A percentile compares a stretch with the other conserved stretches of the same genome.
Evolutionary conservation across 1,140 invertebrate genomes (phyloP).

Genomic region (Tenebrio molitor): DNA sequence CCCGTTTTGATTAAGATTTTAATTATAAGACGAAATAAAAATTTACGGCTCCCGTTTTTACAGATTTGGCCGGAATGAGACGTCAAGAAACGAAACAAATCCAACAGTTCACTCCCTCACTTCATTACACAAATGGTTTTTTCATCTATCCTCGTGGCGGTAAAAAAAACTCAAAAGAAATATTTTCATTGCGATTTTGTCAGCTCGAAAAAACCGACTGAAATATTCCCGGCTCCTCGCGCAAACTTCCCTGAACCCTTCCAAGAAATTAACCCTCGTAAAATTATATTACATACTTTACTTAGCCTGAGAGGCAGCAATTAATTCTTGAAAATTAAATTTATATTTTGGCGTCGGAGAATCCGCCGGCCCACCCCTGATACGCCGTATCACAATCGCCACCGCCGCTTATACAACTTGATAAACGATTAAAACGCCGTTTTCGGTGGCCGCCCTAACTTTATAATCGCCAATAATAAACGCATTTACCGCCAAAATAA

Average conservation of each 20-base stretch:
- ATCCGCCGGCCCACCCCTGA: background rate
- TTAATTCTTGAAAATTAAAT: constrained; percentile 41
- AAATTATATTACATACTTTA: constrained; percentile 44
- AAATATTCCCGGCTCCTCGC: constrained; percentile 31
- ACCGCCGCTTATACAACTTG: background rate
- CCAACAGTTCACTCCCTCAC: constrained; percentile 36
- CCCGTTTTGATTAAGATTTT: constrained; percentile 49
- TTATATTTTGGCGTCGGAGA: constrained; percentile 34
- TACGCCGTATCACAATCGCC: constrained; percentile 5
- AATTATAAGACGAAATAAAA: constrained; percentile 49
- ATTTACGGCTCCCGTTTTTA: constrained; percentile 44
- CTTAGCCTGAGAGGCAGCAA: constrained; percentile 38
- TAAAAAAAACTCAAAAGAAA: constrained; percentile 35
- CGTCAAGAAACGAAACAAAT: constrained; percentile 37
- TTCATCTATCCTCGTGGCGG: constrained; percentile 16
- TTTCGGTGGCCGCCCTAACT: constrained; percentile 43
- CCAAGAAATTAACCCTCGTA: constrained; percentile 37
- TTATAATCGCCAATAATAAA: constrained; percentile 54
- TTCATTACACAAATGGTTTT: constrained; percentile 39
- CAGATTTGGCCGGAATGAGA: constrained; percentile 39
- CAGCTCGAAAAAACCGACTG: constrained; percentile 27
- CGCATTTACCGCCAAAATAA: constrained; percentile 49
- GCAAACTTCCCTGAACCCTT: constrained; percentile 36
- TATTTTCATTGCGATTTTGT: constrained; percentile 44
- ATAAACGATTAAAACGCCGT: constrained; percentile 38